Evolutionary conservation across 1,140 invertebrate genomes (phyloP).

Genomic region (Drosophila pandora): DNA sequence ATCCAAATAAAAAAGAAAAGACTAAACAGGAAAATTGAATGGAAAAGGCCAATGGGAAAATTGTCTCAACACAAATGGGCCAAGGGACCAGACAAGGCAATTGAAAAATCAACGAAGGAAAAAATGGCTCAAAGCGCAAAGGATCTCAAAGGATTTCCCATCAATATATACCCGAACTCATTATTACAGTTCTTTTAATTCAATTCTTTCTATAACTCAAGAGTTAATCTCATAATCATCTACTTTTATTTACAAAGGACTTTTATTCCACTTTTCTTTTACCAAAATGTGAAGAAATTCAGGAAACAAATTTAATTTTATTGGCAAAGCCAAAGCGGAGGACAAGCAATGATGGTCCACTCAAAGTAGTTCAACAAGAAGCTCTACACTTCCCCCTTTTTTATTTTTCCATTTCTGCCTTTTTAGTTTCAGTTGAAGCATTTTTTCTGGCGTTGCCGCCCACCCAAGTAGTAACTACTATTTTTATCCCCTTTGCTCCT

Average conservation of each 20-base stretch:
- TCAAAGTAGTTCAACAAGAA: constrained; percentile 52
- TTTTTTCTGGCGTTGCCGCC: constrained; percentile 39
- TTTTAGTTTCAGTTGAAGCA: neutral
- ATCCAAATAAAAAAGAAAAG: constrained; percentile 10
- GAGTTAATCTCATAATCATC: constrained; percentile 11
- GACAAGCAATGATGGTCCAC: constrained; percentile 22
- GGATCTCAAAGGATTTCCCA: neutral
- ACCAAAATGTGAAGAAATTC: neutral
- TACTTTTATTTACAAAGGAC: neutral
- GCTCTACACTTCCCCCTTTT: constrained; percentile 32
- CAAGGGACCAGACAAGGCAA: constrained; percentile 41
- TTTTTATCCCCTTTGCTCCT: constrained; percentile 20
- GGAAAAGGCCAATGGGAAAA: constrained; percentile 19
- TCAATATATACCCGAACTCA: neutral
- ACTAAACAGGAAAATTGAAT: constrained; percentile 29
- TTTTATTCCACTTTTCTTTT: constrained; percentile 10
- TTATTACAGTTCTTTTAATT: neutral
- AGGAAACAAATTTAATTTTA: constrained; percentile 16
- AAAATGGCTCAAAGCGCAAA: neutral
- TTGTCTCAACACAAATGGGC: constrained; percentile 22
- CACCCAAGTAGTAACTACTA: constrained; percentile 60
- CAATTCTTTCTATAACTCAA: neutral
- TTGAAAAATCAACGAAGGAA: constrained; percentile 11
- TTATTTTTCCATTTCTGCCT: constrained; percentile 10
- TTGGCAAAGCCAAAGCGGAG: neutral